These are phyloP conservation scores for Xiphorhynchus erythropygius DNA, from an alignment of 2,797 vertebrate species.

Conservation along the genomic window DNA sequence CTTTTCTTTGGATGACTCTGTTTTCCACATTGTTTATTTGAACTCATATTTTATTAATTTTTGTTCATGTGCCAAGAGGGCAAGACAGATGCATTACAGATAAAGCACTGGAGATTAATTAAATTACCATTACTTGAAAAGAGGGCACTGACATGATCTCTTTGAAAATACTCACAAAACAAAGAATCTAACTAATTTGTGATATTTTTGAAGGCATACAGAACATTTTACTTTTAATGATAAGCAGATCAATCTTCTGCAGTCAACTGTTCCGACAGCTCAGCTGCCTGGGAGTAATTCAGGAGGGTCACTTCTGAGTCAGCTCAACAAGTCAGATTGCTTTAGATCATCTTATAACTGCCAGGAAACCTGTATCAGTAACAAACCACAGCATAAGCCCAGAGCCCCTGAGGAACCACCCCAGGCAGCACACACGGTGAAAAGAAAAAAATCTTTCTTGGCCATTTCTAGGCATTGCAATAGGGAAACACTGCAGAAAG, in stretches of 20 bases:
- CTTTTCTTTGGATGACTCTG: not conserved
- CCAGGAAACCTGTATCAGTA: not conserved
- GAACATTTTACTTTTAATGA: not conserved
- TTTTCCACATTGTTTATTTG: not conserved
- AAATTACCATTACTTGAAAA: not conserved
- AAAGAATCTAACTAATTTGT: not conserved
- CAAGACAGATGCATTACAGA: not conserved
- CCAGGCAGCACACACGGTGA: not conserved
- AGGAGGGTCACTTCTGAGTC: conserved; percentile 12
- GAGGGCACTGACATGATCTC: not conserved
- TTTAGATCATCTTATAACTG: not conserved
- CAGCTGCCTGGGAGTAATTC: not conserved
- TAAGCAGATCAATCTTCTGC: not conserved
- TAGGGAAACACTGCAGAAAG: not conserved
- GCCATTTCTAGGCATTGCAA: not conserved
- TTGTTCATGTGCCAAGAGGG: not conserved
- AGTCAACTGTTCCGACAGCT: not conserved
- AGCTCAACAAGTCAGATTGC: not conserved
- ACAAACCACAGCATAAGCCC: not conserved
- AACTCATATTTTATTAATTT: not conserved
- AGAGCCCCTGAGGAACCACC: not conserved
- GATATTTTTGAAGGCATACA: not conserved
- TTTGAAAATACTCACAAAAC: not conserved
- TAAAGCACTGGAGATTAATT: not conserved
- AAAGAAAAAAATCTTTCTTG: not conserved